Evolutionary conservation across 2,888 invertebrate genomes (phyloP), one percentile per base, ranked within the genome.

Genomic region (Abrostola tripartita): DNA sequence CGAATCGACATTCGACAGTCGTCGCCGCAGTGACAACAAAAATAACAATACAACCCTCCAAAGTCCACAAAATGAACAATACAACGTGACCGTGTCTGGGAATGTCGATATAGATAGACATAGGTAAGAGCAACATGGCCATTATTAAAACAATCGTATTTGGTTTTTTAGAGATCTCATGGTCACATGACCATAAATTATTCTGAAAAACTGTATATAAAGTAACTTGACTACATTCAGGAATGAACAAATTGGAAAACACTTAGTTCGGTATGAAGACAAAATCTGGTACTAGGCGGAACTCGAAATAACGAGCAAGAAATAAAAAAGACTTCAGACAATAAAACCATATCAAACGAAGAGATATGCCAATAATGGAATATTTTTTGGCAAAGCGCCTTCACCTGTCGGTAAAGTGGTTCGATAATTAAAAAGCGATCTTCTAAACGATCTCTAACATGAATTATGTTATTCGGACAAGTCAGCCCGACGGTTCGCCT

Each of bases 401-500:
- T 62, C 51, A 36, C 35, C 41, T 53, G 51, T 47, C 53, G 57
- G 63, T 61, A 71, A 57, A 55, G 50, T 57, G 47, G 62, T 63
- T 64, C 44, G 37, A 70, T 61, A 57, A 67, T 66, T 65, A 72
- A 69, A 67, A 74, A 53, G 52, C 55, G 14, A 76, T 70, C 58
- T 58, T 52, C 44, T 42, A 54, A 53, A 65, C 63, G 60, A 62
- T 68, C 65, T 57, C 56, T 37, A 58, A 68, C 44, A 40, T 63
- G 56, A 61, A 68, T 56, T 53, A 68, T 65, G 57, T 60, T 49
- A 68, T 61, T 67, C 58, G 40, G 36, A 38, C 55, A 47, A 52
- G 59, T 54, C 47, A 62, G 69, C 40, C 67, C 50, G 60, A 78
- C 71, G 62, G 74, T 66, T 71, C 64, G 78, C 79, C 81, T 72